Evolutionary conservation across 2,113 vertebrate species (phyloP), one percentile per base, ranked within the genome.

Genomic region (Heloderma charlesbogerti): DNA sequence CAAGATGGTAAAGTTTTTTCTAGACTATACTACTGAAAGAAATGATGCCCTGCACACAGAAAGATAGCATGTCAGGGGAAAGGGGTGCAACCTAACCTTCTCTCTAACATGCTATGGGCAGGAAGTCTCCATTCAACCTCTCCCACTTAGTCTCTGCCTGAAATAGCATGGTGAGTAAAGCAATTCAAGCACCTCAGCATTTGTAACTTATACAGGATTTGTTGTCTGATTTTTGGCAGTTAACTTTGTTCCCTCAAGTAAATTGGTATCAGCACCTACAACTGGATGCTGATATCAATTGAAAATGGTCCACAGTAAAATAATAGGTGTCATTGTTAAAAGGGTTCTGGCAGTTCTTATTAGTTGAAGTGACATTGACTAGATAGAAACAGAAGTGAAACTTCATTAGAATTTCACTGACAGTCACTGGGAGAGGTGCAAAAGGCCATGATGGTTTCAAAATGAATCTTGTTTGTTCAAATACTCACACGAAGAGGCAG

Each of bases 301-400:
- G 12, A 66, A 72, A 82, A 69, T 69, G 16, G 25, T 43, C n/a
- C 45, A 27, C 3, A 43, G 66, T 6, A 43, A 48, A 31, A 71
- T 63, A 63, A 22, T 37, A 18, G 7, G 22, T 54, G 9, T 71
- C 16, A 25, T 72, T 69, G 45, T 71, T 6, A 72, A 74, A 45
- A 72, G 57, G 67, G 16, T 43, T 54, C 54, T 82, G 57, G 51
- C 67, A 3, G n/a, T 84, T 63, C 10, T 77, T 15, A 29, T 5
- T 66, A 4, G 18, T 3, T 9, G 45, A 66, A 27, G 72, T 67
- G 45, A 80, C 43, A 54, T 37, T 57, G n/a, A 86, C 43, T 27
- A 69, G 45, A 34, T 27, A 69, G 45, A 34, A 37, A 90, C 27
- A 57, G 45, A 90, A 86, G 16, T 43, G 83, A 77, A 88, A 91